Evolutionary conservation across 2,113 vertebrate genomes (phyloP).

Genomic region (Scartelaos histophorus): DNA sequence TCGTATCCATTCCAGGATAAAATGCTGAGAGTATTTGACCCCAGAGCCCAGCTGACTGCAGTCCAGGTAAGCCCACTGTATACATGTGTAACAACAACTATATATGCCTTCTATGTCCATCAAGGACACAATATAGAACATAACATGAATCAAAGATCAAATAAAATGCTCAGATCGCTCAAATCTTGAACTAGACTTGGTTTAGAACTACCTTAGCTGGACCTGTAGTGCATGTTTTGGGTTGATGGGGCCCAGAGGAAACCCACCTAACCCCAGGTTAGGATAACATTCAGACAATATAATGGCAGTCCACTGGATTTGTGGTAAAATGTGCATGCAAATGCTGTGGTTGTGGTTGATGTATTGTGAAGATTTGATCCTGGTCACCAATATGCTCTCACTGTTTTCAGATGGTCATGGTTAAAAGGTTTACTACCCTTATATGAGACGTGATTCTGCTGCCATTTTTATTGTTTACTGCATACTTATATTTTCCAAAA

Average conservation of each 20-base stretch:
- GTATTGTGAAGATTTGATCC: neutral
- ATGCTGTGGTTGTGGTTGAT: neutral
- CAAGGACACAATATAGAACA: neutral
- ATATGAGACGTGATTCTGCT: too few species aligned
- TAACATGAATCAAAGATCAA: neutral
- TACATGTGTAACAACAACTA: neutral
- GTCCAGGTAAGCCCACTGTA: constrained; percentile 81
- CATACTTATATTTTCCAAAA: too few species aligned
- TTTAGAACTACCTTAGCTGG: too few species aligned
- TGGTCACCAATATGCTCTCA: too few species aligned
- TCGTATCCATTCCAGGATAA: constrained; percentile 82
- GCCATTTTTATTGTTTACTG: too few species aligned
- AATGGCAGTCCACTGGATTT: neutral
- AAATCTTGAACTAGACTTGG: too few species aligned
- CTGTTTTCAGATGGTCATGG: too few species aligned
- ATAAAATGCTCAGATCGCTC: neutral
- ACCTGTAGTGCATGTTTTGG: too few species aligned
- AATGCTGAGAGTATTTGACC: constrained; percentile 92
- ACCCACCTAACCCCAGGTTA: too few species aligned
- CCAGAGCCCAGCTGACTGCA: constrained; percentile 80
- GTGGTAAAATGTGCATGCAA: too few species aligned
- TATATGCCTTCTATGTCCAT: neutral
- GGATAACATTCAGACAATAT: neutral
- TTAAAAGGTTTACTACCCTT: too few species aligned
- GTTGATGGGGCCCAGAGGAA: too few species aligned